A percentile compares a stretch with the other conserved stretches of the same genome.
These are phyloP conservation scores for Delichon dasypus DNA, from an alignment of 2,797 vertebrate species.

Conservation along the genomic window DNA sequence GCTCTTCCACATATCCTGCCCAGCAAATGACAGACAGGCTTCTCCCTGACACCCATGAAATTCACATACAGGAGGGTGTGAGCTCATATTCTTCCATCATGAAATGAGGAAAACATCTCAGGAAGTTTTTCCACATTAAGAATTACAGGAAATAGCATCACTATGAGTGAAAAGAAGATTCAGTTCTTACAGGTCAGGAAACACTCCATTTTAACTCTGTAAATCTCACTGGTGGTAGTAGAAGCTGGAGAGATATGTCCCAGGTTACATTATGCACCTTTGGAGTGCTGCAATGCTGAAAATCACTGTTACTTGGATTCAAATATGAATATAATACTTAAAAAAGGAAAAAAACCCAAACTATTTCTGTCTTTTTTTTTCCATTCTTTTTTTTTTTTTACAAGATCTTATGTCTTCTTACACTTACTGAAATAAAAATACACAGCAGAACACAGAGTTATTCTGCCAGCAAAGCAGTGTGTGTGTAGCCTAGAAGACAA, in stretches of 20 bases:
- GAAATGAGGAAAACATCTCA: not conserved
- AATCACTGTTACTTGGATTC: not conserved
- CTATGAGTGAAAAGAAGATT: not conserved
- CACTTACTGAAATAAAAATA: not conserved
- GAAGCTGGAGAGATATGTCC: not conserved
- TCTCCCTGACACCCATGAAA: not conserved
- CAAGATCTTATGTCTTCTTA: not conserved
- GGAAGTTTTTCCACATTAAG: not conserved
- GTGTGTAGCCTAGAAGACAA: slow-evolving; percentile 27
- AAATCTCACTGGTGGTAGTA: not conserved
- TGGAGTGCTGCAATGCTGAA: not conserved
- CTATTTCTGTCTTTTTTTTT: not conserved
- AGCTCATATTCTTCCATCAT: not conserved
- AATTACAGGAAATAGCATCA: not conserved
- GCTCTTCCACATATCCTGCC: not conserved
- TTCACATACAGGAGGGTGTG: not conserved
- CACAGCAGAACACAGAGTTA: slow-evolving; percentile 26
- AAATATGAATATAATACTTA: not conserved
- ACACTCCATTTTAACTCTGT: not conserved
- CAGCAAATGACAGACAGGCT: not conserved
- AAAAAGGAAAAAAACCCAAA: not conserved
- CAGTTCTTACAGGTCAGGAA: not conserved
- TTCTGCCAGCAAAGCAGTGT: slow-evolving; percentile 35
- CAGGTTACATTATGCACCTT: not conserved
- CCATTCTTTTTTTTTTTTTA: not conserved